Percentiles rank a stretch among this genome's conserved stretches.
Evolutionary conservation across 2,113 vertebrate genomes (phyloP).

Genomic region (Montifringilla adamsi): DNA sequence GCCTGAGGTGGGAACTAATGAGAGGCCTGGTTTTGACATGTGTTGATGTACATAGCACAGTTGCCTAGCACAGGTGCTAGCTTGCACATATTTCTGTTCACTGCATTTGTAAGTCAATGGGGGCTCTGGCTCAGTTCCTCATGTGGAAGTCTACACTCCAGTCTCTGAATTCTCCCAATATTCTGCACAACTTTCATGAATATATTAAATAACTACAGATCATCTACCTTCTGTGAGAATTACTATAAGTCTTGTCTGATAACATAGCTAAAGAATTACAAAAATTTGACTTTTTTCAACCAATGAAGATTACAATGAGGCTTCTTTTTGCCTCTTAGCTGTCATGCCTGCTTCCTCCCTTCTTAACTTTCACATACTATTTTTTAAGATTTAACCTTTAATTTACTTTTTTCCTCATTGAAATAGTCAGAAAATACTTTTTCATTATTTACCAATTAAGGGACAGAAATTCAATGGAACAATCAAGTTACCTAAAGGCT

Average conservation of each 20-base stretch:
- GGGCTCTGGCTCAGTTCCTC: not conserved
- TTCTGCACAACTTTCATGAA: slow-evolving; percentile 16
- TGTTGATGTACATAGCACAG: not conserved
- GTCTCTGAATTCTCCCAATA: slow-evolving; percentile 23
- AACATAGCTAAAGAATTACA: slow-evolving; percentile 33
- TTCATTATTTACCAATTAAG: not conserved
- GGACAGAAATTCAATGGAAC: not conserved
- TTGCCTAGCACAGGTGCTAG: slow-evolving; percentile 3
- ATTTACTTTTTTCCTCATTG: not conserved
- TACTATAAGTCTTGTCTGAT: slow-evolving; percentile 28
- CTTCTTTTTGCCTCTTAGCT: not conserved
- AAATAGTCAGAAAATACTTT: not conserved
- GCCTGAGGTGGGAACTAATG: slow-evolving; percentile 12
- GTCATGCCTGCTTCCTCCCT: not conserved
- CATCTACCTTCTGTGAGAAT: slow-evolving; percentile 40
- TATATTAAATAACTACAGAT: slow-evolving; percentile 52
- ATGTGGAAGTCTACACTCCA: not conserved
- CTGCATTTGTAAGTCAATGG: not conserved
- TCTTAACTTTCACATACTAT: not conserved
- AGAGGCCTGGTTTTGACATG: not conserved
- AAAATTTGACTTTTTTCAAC: slow-evolving; percentile 33
- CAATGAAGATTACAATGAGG: slow-evolving; percentile 1
- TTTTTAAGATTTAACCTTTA: not conserved
- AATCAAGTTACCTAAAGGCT: not conserved
- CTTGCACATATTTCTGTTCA: not conserved